Evolutionary conservation across 1,140 invertebrate species (phyloP).

Genomic region (Brachionus rotundiformis): DNA sequence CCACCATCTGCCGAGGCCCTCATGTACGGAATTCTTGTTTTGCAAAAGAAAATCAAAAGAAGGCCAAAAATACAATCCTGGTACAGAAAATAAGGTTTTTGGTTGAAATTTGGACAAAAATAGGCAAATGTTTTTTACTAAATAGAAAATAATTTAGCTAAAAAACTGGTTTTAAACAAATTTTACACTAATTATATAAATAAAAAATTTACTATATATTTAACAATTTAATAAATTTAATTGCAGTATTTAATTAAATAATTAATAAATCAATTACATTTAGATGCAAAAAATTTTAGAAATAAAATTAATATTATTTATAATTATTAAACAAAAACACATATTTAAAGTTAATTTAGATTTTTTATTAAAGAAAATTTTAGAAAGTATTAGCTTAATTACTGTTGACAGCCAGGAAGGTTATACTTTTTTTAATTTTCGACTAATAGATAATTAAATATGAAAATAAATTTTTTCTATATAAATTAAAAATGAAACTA

Average conservation of each 20-base stretch:
- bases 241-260: no score
- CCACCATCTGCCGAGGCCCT: conserved; percentile 95
- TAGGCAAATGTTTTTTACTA: conserved; percentile 4
- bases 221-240: neutral
- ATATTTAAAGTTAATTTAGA: no score
- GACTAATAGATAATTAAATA: no score
- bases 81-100: conserved; percentile 77
- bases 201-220: neutral
- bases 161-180: neutral
- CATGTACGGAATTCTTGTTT: conserved; percentile 86
- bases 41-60: conserved; percentile 94
- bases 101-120: neutral
- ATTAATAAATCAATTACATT: neutral
- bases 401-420: no score
- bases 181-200: neutral
- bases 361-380: no score
- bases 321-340: no score
- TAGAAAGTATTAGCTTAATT: no score
- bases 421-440: no score
- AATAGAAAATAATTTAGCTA: neutral
- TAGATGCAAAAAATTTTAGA: neutral
- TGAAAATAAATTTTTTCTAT: no score
- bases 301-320: neutral
- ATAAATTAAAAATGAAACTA: no score
- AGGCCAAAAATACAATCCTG: conserved; percentile 80